A percentile compares a stretch with the other conserved stretches of the same genome.
Conservation (phyloP, 2,797 vertebrate species). For the Crocidura indochinensis region DNA sequence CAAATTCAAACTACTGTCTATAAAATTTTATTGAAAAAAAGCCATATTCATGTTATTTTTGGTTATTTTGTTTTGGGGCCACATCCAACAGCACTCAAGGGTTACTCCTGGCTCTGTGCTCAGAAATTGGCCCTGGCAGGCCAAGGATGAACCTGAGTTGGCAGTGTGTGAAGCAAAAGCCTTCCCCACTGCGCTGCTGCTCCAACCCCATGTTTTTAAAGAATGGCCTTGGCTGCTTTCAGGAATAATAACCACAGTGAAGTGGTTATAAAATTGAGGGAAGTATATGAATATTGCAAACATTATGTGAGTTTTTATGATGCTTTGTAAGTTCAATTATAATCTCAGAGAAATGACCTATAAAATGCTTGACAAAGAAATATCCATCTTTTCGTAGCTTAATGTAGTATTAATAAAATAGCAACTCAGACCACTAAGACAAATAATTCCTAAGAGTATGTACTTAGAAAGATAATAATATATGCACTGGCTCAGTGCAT, state of each 20-base stretch:
- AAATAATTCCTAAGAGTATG: neutral
- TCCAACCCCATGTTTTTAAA: neutral
- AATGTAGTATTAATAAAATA: neutral
- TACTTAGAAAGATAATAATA: neutral
- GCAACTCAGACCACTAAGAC: neutral
- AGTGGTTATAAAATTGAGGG: neutral
- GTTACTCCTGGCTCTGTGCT: no score
- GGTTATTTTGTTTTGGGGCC: no score
- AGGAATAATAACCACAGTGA: neutral
- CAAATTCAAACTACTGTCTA: conserved; percentile 17
- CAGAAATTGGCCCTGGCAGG: no score
- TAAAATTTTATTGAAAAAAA: conserved; percentile 21
- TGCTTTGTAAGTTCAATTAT: neutral
- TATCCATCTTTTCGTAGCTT: neutral
- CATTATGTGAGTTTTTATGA: neutral
- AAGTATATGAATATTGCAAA: neutral
- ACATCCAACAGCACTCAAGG: no score
- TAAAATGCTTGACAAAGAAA: conserved; percentile 38
- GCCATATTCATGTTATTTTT: neutral
- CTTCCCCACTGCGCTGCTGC: no score
- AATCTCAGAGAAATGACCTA: neutral
- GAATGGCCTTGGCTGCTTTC: neutral
- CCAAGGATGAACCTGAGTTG: no score
- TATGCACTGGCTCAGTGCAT: neutral
- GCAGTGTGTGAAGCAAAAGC: no score